Evolutionary conservation across 2,797 vertebrate genomes (phyloP).

Genomic region (Malurus splendens): DNA sequence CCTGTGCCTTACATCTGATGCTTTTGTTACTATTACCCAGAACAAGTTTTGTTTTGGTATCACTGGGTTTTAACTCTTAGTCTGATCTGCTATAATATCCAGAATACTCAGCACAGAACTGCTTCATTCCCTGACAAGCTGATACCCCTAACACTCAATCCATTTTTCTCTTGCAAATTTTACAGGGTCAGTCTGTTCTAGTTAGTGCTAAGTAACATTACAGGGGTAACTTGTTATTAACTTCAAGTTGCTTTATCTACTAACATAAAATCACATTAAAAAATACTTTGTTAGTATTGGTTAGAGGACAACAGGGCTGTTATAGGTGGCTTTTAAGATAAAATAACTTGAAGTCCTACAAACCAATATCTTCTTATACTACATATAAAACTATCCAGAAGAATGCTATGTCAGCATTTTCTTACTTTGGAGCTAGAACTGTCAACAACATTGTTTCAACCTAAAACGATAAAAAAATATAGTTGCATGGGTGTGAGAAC

Average conservation of each 20-base stretch:
- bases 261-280: background rate
- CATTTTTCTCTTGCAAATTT: background rate
- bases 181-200: background rate
- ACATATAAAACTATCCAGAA: background rate
- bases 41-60: conserved; percentile 3
- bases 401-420: background rate
- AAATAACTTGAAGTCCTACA: background rate
- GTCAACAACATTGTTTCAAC: background rate
- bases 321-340: background rate
- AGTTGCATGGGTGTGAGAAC: background rate
- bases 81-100: background rate
- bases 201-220: background rate
- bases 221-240: background rate
- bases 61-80: background rate
- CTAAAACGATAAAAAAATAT: background rate
- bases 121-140: background rate
- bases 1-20: conserved; percentile 40
- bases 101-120: background rate
- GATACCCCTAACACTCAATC: background rate
- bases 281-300: background rate
- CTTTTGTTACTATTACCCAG: background rate
- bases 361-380: background rate
- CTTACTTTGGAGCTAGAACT: background rate
- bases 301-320: background rate
- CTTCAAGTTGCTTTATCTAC: background rate